Conservation (phyloP, 2,113 vertebrate species). For the Limnothrissa miodon region DNA sequence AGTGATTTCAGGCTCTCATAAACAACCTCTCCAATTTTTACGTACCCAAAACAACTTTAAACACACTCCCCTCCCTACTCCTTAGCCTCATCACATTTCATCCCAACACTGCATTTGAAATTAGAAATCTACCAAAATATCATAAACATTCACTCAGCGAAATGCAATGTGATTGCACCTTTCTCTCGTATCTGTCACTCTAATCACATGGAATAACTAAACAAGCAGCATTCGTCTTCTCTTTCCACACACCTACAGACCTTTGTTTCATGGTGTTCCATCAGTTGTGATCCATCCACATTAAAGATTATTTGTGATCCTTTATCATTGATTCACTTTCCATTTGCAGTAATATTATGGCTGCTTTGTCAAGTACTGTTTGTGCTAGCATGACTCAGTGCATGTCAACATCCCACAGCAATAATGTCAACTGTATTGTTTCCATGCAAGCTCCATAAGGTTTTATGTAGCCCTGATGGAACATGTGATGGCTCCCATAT, state of each 20-base stretch:
- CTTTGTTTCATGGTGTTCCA: neutral
- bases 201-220: neutral
- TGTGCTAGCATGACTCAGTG: neutral
- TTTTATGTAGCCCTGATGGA: neutral
- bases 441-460: neutral
- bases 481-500: conserved; percentile 3
- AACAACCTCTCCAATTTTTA: neutral
- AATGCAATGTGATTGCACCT: neutral
- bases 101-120: neutral
- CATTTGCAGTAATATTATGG: neutral
- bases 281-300: neutral
- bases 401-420: neutral
- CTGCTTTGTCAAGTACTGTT: neutral
- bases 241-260: neutral
- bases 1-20: neutral
- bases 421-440: neutral
- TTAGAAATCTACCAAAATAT: neutral
- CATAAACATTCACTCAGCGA: neutral
- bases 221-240: neutral
- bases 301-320: neutral
- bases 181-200: neutral
- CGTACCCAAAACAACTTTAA: neutral
- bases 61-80: neutral
- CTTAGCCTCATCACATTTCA: neutral
- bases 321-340: neutral